These are phyloP conservation scores for Axinella damicornis DNA, from an alignment of 37 sponge, comb jelly and placozoan genomes.

Conservation along the genomic window DNA sequence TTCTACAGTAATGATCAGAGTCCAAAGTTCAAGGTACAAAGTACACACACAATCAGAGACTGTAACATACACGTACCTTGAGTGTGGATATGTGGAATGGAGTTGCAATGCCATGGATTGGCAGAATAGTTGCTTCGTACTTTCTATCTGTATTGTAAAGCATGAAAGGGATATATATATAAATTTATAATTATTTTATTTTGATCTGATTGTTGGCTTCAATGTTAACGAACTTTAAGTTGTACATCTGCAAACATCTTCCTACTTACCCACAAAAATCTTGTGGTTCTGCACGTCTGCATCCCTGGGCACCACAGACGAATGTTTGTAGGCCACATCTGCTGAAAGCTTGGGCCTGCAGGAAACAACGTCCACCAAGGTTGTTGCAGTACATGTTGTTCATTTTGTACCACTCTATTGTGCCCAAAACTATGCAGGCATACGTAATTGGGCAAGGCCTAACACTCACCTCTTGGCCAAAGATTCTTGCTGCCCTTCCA, in stretches of 20 bases:
- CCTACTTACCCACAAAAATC: constrained; percentile 92
- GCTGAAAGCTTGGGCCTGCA: constrained; percentile 70
- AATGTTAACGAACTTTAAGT: too few relatives aligned
- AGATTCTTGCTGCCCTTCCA: constrained; percentile 40
- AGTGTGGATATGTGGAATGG: constrained; percentile 96
- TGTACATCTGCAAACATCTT: too few relatives aligned
- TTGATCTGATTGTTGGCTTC: too few relatives aligned
- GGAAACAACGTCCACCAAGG: neutral
- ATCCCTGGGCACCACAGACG: constrained; percentile 87
- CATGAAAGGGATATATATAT: too few relatives aligned
- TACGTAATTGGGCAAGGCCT: too few relatives aligned
- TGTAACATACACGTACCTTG: constrained; percentile 67
- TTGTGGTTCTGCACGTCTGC: constrained; percentile 84
- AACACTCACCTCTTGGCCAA: constrained; percentile 18
- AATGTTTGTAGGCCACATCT: constrained; percentile 89
- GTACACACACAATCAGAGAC: neutral
- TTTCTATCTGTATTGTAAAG: constrained; percentile 83
- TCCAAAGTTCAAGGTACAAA: too few relatives aligned
- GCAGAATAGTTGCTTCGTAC: constrained; percentile 91
- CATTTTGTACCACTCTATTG: too few relatives aligned
- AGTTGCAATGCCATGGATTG: constrained; percentile 86
- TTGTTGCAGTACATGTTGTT: too few relatives aligned
- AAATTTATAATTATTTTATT: too few relatives aligned
- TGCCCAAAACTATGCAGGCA: too few relatives aligned
- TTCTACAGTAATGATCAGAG: constrained; percentile 61